Evolutionary conservation across 2,797 vertebrate species (phyloP).

Genomic region (Gymnoscopelus microlampas): DNA sequence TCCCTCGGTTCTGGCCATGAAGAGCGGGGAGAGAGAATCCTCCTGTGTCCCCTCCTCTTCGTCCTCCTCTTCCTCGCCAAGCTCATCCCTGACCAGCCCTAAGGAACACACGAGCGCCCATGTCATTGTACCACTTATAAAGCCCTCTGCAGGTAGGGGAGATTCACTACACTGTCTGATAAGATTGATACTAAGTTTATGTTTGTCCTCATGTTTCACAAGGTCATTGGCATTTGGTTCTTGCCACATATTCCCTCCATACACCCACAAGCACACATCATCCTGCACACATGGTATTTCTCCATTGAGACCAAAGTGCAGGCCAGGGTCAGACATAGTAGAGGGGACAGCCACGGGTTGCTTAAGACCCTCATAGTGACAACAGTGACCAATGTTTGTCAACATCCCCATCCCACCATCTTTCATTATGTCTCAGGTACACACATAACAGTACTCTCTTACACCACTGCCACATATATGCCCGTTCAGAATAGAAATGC

Average conservation of each 20-base stretch:
- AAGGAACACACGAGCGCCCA: conserved; percentile 93
- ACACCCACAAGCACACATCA: background rate
- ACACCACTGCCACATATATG: background rate
- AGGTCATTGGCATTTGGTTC: too few relatives aligned
- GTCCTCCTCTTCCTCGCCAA: conserved; percentile 85
- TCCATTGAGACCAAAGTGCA: too few relatives aligned
- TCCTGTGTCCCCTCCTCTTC: conserved; percentile 75
- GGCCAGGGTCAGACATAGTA: too few relatives aligned
- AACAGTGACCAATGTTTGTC: too few relatives aligned
- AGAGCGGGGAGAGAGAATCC: conserved; percentile 89
- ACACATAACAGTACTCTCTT: background rate
- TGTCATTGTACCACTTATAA: conserved; percentile 96
- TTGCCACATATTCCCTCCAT: too few relatives aligned
- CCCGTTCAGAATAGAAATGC: background rate
- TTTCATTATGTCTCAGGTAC: background rate
- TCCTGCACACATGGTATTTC: too few relatives aligned
- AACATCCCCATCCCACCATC: too few relatives aligned
- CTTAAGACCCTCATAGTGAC: too few relatives aligned
- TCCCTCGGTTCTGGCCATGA: conserved; percentile 87
- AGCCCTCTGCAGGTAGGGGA: conserved; percentile 94
- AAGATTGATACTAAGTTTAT: too few relatives aligned
- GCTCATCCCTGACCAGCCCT: conserved; percentile 76
- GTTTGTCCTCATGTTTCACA: too few relatives aligned
- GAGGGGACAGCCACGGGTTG: too few relatives aligned
- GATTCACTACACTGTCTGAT: too few relatives aligned